A percentile compares a stretch with the other conserved stretches of the same genome.
Conservation (phyloP, 2,888 invertebrate genomes). For the Campopleginae sp. region DNA sequence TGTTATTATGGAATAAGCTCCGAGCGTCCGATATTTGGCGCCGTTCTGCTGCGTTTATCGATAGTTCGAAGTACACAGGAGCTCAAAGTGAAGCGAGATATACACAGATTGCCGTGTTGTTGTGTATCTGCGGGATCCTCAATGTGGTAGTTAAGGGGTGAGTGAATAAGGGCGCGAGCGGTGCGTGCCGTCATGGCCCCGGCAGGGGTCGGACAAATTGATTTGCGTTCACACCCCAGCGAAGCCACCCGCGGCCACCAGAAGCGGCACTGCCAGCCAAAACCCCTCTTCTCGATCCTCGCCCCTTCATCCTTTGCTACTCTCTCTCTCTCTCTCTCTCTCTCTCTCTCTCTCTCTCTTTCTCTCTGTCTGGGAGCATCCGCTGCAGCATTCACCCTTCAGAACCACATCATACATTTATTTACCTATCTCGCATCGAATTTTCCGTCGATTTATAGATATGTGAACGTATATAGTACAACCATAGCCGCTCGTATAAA, state of each 20-base stretch:
- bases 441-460: conserved; percentile 26
- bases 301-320: conserved; percentile 25
- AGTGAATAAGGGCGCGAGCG: conserved; percentile 55
- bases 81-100: not conserved
- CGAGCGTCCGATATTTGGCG: not conserved
- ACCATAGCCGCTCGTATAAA: conserved; percentile 65
- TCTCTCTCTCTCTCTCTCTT: not conserved
- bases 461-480: conserved; percentile 11
- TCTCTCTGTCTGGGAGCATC: conserved; percentile 45
- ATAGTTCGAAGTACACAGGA: not conserved
- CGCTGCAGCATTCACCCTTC: conserved; percentile 69
- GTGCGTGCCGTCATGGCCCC: conserved; percentile 74
- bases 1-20: not conserved
- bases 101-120: conserved; percentile 5
- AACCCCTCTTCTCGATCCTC: conserved; percentile 35
- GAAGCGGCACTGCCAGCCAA: conserved; percentile 62
- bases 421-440: conserved; percentile 69
- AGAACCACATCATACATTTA: conserved; percentile 73
- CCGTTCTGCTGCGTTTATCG: conserved; percentile 6
- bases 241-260: conserved; percentile 70
- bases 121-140: not conserved
- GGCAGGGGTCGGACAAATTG: conserved; percentile 83
- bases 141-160: conserved; percentile 48
- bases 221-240: conserved; percentile 84
- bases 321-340: conserved; percentile 4